phyloP scores from a whole-genome alignment of 2,797 vertebrate genomes.

The Cynodonichthys magdalenae region DNA sequence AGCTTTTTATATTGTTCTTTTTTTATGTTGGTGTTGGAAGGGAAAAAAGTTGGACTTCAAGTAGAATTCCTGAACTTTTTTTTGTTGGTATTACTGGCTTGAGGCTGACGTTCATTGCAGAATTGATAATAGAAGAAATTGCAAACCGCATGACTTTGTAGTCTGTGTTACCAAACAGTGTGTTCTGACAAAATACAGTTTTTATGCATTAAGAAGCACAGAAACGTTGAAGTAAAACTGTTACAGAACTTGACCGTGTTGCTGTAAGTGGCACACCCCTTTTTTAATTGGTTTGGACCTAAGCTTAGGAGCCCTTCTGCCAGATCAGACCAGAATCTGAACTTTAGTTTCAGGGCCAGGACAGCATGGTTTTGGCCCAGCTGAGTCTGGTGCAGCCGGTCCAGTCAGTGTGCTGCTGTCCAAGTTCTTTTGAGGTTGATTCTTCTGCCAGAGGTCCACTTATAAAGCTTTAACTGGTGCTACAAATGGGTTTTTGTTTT shows the following conservation, averaged over 20 bases:
- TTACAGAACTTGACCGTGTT: slow-evolving; percentile 10
- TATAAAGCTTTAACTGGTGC: slow-evolving; percentile 18
- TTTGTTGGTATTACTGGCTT: too few relatives aligned
- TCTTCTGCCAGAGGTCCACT: slow-evolving; percentile 50
- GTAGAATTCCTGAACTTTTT: too few relatives aligned
- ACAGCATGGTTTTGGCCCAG: slow-evolving; percentile 57
- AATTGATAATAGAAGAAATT: neutral
- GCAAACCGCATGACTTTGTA: too few relatives aligned
- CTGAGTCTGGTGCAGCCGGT: slow-evolving; percentile 29
- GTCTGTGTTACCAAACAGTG: neutral
- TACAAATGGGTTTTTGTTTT: neutral
- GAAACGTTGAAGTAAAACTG: slow-evolving; percentile 6
- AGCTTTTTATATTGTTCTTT: neutral
- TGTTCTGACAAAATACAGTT: neutral
- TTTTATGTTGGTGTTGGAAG: too few relatives aligned
- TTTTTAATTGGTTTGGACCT: slow-evolving; percentile 58
- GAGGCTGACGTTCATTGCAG: too few relatives aligned
- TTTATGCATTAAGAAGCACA: neutral
- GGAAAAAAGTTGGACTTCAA: too few relatives aligned
- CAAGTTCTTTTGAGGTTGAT: slow-evolving; percentile 55
- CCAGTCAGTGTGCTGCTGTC: slow-evolving; percentile 31
- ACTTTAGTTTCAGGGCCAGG: slow-evolving; percentile 46
- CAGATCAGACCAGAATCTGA: slow-evolving; percentile 40
- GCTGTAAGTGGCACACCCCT: slow-evolving; percentile 34
- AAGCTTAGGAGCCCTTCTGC: slow-evolving; percentile 64